These are phyloP conservation scores for Uromys caudimaculatus DNA, from an alignment of 2,797 vertebrate species.

Conservation along the genomic window DNA sequence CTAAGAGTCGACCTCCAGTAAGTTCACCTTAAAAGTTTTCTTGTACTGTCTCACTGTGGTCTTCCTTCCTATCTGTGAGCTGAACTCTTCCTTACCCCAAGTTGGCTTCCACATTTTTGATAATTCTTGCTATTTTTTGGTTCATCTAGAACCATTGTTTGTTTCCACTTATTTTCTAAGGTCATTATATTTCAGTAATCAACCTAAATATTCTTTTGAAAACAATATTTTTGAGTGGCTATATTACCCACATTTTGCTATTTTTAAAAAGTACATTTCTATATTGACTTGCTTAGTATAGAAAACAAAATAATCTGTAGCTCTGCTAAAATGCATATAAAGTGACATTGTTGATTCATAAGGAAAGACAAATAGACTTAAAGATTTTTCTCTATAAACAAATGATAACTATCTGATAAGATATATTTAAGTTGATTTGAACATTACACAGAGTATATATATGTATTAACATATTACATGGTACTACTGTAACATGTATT, in stretches of 20 bases:
- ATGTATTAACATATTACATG: not conserved
- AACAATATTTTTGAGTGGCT: not conserved
- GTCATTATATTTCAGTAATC: constrained; percentile 57
- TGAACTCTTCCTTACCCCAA: constrained; percentile 27
- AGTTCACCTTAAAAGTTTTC: not conserved
- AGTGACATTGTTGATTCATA: not conserved
- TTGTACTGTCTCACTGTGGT: not conserved
- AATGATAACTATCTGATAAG: not conserved
- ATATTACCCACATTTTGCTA: not conserved
- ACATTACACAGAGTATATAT: not conserved
- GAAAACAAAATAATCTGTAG: constrained; percentile 46
- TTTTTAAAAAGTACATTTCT: constrained; percentile 34
- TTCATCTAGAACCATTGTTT: constrained; percentile 49
- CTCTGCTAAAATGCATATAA: not conserved
- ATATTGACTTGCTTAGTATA: not conserved
- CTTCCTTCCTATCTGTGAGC: not conserved
- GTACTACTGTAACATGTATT: not conserved
- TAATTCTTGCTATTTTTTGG: not conserved
- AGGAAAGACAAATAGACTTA: not conserved
- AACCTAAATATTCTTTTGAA: not conserved
- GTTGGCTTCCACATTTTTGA: constrained; percentile 33
- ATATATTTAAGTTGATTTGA: not conserved
- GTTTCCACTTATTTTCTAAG: constrained; percentile 50
- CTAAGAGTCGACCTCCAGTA: not conserved
- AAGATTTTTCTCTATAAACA: not conserved